phyloP scores from a whole-genome alignment of 2,797 vertebrate genomes.

The Hippopotamyrus pictus region DNA sequence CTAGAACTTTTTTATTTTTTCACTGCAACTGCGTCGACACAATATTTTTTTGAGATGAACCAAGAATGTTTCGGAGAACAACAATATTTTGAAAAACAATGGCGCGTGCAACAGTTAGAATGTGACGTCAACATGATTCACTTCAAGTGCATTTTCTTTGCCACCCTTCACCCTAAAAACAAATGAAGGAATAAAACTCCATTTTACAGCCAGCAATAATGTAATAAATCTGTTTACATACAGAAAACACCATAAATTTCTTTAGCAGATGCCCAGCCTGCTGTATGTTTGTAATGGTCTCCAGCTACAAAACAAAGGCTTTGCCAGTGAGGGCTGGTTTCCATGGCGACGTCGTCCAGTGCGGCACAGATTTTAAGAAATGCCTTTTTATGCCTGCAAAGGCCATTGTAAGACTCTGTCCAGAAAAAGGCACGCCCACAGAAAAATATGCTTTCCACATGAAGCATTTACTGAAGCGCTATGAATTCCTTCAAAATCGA shows the following conservation, averaged over 20 bases:
- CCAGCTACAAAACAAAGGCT: constrained; percentile 42
- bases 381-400: constrained; percentile 36
- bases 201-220: not conserved
- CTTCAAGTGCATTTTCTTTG: not conserved
- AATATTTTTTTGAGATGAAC: not conserved
- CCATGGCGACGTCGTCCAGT: constrained; percentile 48
- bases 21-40: not conserved
- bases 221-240: not conserved
- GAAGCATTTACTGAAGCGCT: constrained; percentile 11
- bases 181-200: not conserved
- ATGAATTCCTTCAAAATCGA: constrained; percentile 29
- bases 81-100: not conserved
- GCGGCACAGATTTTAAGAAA: constrained; percentile 30
- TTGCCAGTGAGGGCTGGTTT: constrained; percentile 44
- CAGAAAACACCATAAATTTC: not conserved
- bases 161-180: not conserved
- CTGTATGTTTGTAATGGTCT: constrained; percentile 40
- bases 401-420: constrained; percentile 15
- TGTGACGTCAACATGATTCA: not conserved
- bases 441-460: not conserved
- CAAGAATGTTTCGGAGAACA: not conserved
- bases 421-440: constrained; percentile 16
- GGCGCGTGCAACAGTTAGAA: not conserved
- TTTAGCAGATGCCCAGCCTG: constrained; percentile 8
- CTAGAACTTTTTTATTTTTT: not conserved